Conservation (phyloP, 2,888 invertebrate genomes). For the Mantis religiosa region DNA sequence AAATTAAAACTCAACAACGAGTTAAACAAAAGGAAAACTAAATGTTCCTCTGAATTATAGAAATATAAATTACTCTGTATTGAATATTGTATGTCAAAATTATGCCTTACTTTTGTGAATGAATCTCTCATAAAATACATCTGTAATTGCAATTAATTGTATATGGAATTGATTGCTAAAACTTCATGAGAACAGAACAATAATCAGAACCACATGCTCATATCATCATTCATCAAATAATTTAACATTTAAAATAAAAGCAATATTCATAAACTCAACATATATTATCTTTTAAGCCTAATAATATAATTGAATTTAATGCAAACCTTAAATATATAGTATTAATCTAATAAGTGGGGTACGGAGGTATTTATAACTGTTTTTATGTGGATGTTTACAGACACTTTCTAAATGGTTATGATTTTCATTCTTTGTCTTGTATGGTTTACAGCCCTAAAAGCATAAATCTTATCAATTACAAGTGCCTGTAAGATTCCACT, state of each 20-base stretch:
- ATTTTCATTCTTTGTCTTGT: background rate
- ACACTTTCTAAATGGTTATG: background rate
- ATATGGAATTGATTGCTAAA: background rate
- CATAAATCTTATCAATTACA: background rate
- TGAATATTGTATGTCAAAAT: no score
- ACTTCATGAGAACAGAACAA: constrained; percentile 19
- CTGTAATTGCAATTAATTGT: background rate
- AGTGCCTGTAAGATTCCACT: background rate
- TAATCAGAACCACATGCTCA: background rate
- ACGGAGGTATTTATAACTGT: constrained; percentile 9
- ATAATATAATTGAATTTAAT: background rate
- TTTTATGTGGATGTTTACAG: background rate
- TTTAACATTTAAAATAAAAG: background rate
- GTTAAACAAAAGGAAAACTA: no score
- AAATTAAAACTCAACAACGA: no score
- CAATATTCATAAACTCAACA: background rate
- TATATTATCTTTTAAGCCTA: background rate
- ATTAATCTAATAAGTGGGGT: constrained; percentile 6
- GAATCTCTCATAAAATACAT: background rate
- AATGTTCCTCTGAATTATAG: no score
- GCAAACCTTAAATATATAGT: background rate
- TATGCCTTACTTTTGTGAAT: no score
- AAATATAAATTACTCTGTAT: no score
- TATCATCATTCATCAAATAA: background rate
- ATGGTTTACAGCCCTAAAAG: background rate